A percentile compares a stretch with the other conserved stretches of the same genome.
Evolutionary conservation across 2,888 invertebrate genomes (phyloP).

Genomic region (Choreutis nemorana): DNA sequence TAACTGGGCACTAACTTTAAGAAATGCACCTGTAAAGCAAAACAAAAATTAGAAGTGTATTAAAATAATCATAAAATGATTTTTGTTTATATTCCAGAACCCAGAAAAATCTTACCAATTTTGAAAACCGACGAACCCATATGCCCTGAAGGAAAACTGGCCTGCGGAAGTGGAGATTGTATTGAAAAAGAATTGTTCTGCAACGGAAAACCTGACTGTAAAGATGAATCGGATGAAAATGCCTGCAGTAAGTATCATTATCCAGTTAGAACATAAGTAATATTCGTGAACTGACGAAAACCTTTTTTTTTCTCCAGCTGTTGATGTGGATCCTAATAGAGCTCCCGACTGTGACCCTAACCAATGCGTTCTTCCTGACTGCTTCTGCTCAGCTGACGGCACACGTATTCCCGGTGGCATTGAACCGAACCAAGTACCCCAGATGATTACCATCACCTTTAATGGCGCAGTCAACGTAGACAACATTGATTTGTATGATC

Average conservation of each 20-base stretch:
- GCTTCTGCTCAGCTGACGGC: conserved; percentile 93
- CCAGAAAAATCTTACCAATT: conserved; percentile 87
- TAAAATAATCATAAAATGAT: conserved; percentile 1
- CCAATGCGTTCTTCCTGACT: conserved; percentile 88
- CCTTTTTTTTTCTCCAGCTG: conserved; percentile 66
- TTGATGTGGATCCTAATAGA: conserved; percentile 89
- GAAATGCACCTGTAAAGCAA: conserved; percentile 1
- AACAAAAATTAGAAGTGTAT: background rate
- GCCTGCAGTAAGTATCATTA: conserved; percentile 85
- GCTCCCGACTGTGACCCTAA: conserved; percentile 91
- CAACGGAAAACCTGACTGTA: conserved; percentile 91
- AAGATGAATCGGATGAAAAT: conserved; percentile 94
- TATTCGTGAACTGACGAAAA: background rate
- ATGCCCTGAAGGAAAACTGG: conserved; percentile 88
- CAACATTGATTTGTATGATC: conserved; percentile 91
- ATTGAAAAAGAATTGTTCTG: conserved; percentile 92
- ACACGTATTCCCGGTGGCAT: conserved; percentile 87
- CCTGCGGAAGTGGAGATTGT: conserved; percentile 93
- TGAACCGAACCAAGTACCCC: conserved; percentile 86
- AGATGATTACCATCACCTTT: conserved; percentile 93
- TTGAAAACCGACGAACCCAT: conserved; percentile 93
- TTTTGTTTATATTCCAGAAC: conserved; percentile 70
- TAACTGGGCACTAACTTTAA: no score
- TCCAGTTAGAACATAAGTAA: background rate
- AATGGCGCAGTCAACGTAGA: conserved; percentile 93